Conservation (phyloP, 2,888 invertebrate genomes). For the Pecten maximus region DNA sequence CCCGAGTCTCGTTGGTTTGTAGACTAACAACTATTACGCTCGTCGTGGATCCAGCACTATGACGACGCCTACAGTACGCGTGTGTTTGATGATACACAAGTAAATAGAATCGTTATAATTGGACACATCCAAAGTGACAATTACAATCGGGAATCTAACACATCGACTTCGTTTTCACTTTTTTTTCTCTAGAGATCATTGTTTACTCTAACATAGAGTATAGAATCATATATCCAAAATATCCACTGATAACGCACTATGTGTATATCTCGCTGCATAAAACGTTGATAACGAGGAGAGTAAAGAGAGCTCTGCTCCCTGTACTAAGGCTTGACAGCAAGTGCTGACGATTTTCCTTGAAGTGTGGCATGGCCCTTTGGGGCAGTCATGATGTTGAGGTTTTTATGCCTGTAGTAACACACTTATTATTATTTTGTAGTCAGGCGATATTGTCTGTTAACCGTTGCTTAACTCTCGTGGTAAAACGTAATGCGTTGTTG, state of each 20-base stretch:
- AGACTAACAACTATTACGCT: neutral
- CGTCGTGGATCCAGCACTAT: neutral
- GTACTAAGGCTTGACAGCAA: neutral
- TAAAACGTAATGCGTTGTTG: neutral
- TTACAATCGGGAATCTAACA: neutral
- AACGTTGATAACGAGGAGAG: neutral
- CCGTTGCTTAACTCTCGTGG: constrained; percentile 35
- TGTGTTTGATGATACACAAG: neutral
- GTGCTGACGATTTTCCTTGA: neutral
- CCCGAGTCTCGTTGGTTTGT: neutral
- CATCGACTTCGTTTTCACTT: neutral
- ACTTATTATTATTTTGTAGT: neutral
- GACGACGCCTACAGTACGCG: neutral
- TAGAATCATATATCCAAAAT: neutral
- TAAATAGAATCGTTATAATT: neutral
- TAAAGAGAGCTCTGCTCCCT: neutral
- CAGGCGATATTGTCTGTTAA: constrained; percentile 16
- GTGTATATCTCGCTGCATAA: neutral
- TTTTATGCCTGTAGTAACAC: constrained; percentile 4
- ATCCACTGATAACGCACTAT: neutral
- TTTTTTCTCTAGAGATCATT: neutral
- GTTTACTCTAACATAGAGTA: neutral
- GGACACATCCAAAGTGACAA: neutral
- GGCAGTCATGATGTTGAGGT: neutral
- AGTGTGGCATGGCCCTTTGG: neutral